Conservation (phyloP, 1,140 invertebrate genomes). For the Cyclina sinensis region DNA sequence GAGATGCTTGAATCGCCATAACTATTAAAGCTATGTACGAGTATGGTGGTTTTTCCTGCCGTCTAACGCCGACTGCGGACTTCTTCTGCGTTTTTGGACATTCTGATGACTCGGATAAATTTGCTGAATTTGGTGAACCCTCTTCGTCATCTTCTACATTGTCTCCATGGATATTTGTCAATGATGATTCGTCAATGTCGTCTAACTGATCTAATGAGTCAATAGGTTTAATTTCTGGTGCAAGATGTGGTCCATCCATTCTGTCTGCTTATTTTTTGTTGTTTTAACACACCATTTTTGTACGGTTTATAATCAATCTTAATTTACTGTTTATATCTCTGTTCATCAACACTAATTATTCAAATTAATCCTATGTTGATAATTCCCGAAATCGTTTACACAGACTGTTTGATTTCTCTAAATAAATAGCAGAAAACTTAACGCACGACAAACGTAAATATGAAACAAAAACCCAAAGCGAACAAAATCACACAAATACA, state of each 20-base stretch:
- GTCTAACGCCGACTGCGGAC: slow-evolving; percentile 79
- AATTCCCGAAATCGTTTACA: slow-evolving; percentile 29
- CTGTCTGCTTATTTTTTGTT: not conserved
- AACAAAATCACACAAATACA: slow-evolving; percentile 65
- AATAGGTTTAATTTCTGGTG: slow-evolving; percentile 62
- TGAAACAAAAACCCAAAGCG: slow-evolving; percentile 63
- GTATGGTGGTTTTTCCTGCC: slow-evolving; percentile 96
- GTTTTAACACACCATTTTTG: not conserved
- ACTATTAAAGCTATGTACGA: slow-evolving; percentile 99
- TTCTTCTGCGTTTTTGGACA: slow-evolving; percentile 77
- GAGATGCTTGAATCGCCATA: slow-evolving; percentile 96
- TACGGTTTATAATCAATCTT: not conserved
- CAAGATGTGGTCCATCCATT: slow-evolving; percentile 61
- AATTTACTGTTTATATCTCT: slow-evolving; percentile 15
- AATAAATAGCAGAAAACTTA: slow-evolving; percentile 55
- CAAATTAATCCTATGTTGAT: slow-evolving; percentile 58
- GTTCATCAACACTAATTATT: slow-evolving; percentile 37
- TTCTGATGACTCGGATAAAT: slow-evolving; percentile 45
- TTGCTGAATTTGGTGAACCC: slow-evolving; percentile 23
- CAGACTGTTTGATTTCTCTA: slow-evolving; percentile 39
- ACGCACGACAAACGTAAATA: slow-evolving; percentile 55
- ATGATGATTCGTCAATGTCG: slow-evolving; percentile 55
- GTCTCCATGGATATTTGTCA: slow-evolving; percentile 49
- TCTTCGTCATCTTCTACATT: slow-evolving; percentile 37
- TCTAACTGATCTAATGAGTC: slow-evolving; percentile 50